Percentiles rank a stretch among this genome's conserved stretches.
phyloP scores from a whole-genome alignment of 1,140 invertebrate species.

The Ephestia elutella region DNA sequence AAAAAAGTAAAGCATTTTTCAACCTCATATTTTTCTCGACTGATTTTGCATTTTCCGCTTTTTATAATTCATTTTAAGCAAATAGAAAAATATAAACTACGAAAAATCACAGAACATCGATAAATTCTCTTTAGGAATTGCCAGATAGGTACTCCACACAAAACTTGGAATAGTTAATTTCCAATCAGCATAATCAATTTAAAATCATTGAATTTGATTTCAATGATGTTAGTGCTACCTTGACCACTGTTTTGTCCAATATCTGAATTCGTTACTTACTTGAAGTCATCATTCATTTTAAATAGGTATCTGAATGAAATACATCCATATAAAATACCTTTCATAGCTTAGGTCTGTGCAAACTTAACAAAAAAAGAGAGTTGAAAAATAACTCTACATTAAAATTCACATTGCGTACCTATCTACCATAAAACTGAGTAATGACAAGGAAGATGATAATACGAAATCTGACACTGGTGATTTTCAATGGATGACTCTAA shows the following conservation, averaged over 20 bases:
- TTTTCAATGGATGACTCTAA: too few relatives aligned
- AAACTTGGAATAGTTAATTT: neutral
- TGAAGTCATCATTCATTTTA: neutral
- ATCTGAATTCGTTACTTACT: neutral
- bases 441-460: too few relatives aligned
- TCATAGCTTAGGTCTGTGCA: too few relatives aligned
- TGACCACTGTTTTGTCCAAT: neutral
- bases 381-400: too few relatives aligned
- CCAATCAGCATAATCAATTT: too few relatives aligned
- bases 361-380: neutral
- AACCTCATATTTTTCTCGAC: constrained; percentile 43
- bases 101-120: neutral
- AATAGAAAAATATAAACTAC: constrained; percentile 1
- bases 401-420: too few relatives aligned
- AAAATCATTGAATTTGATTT: neutral
- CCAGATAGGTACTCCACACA: constrained; percentile 4
- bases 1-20: constrained; percentile 45
- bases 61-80: constrained; percentile 37
- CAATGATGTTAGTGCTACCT: neutral
- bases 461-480: too few relatives aligned
- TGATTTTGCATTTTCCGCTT: constrained; percentile 53
- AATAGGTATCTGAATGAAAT: too few relatives aligned
- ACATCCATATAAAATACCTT: too few relatives aligned
- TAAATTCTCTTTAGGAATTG: constrained; percentile 4
- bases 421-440: too few relatives aligned